phyloP scores from a whole-genome alignment of 2,113 vertebrate species.

The Callocephalon fimbriatum region DNA sequence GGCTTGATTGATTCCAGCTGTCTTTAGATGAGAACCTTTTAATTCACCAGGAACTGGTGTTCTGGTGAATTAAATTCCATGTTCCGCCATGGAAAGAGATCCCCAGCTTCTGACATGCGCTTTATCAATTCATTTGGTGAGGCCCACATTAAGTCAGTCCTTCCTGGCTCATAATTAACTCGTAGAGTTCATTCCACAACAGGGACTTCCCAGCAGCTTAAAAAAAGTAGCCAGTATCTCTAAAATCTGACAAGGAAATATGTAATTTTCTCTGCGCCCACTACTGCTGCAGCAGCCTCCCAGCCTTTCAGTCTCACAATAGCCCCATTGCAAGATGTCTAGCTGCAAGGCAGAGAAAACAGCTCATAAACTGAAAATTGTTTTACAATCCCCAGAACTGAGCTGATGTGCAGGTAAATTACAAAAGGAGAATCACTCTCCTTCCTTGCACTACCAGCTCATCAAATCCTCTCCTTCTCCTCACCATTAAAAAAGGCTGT shows the following conservation, averaged over 20 bases:
- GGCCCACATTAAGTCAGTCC: not conserved
- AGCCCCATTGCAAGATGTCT: not conserved
- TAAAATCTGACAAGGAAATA: not conserved
- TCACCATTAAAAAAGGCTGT: not conserved
- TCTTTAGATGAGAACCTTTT: not conserved
- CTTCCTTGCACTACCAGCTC: not conserved
- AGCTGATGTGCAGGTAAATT: not conserved
- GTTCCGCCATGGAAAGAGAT: not conserved
- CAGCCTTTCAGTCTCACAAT: not conserved
- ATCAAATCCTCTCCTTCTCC: not conserved
- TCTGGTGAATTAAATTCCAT: too few species aligned
- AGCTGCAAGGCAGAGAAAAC: not conserved
- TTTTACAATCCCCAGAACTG: not conserved
- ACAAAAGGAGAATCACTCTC: not conserved
- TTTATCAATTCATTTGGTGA: not conserved
- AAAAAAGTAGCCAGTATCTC: not conserved
- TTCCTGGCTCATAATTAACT: not conserved
- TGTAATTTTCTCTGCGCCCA: not conserved
- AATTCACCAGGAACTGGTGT: not conserved
- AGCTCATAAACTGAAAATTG: not conserved
- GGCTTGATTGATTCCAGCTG: not conserved
- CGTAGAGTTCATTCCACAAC: not conserved
- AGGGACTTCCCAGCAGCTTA: not conserved
- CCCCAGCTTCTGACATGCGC: not conserved
- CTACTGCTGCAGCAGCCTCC: not conserved